These are phyloP conservation scores for Petrocephalus zakoni DNA, from an alignment of 2,113 vertebrate genomes.

Conservation along the genomic window DNA sequence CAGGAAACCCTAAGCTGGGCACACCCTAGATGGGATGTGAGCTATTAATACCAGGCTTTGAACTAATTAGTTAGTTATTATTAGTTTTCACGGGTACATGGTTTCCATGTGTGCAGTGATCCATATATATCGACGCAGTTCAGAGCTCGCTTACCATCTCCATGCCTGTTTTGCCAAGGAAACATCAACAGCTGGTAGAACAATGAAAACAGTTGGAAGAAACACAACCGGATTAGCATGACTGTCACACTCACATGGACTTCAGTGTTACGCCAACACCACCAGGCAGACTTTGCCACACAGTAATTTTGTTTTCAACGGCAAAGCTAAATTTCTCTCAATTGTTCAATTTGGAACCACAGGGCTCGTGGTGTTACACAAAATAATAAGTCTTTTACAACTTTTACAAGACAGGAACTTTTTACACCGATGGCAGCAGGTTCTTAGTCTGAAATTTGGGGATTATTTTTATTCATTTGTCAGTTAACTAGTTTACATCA, in stretches of 20 bases:
- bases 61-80: background rate
- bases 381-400: background rate
- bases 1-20: background rate
- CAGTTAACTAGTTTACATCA: background rate
- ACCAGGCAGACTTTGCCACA: background rate
- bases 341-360: background rate
- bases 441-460: background rate
- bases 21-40: background rate
- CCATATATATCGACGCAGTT: background rate
- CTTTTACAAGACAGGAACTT: background rate
- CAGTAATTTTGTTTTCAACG: slow-evolving; percentile 7
- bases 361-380: background rate
- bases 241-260: background rate
- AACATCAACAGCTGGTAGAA: background rate
- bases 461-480: background rate
- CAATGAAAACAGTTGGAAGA: background rate
- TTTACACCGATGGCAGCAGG: background rate
- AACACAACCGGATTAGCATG: background rate
- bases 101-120: background rate
- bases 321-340: background rate
- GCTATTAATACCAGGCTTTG: background rate
- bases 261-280: background rate
- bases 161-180: background rate
- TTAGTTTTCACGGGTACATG: background rate
- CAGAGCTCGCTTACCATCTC: background rate